phyloP scores from a whole-genome alignment of 30 jellyfish, hydroid and myxozoan species.

The Aurelia sp. region DNA sequence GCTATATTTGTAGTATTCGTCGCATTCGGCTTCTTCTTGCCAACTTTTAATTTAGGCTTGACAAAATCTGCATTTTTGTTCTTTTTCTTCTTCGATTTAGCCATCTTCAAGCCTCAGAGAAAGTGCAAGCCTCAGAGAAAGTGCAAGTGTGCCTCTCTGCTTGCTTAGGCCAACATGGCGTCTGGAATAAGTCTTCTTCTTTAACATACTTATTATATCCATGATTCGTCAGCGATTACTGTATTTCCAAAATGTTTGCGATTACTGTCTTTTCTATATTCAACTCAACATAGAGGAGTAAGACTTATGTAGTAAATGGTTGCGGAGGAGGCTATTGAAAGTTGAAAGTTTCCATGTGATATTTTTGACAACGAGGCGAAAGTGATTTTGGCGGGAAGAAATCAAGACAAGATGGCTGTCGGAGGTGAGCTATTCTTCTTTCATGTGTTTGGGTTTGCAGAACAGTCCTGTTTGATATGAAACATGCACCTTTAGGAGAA shows the following conservation, averaged over 20 bases:
- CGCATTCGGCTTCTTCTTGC: conserved; percentile 91
- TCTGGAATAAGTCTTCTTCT: too few species aligned
- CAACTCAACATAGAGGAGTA: background rate
- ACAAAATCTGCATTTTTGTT: conserved; percentile 80
- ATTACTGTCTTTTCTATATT: background rate
- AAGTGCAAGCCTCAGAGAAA: background rate
- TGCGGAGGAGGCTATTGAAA: too few species aligned
- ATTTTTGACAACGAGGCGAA: background rate
- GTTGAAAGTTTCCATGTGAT: too few species aligned
- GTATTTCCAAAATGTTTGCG: too few species aligned
- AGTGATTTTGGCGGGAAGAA: conserved; percentile 24
- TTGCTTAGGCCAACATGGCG: too few species aligned
- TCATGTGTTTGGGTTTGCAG: background rate
- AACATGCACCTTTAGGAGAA: background rate
- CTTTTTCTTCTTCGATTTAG: conserved; percentile 70
- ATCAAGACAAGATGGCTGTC: conserved; percentile 16
- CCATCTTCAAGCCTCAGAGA: conserved; percentile 8
- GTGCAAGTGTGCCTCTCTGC: too few species aligned
- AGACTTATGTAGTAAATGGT: too few species aligned
- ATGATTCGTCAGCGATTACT: background rate
- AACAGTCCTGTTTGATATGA: background rate
- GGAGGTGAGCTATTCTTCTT: background rate
- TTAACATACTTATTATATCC: too few species aligned
- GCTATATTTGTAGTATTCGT: conserved; percentile 80
- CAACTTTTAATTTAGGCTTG: conserved; percentile 93